A percentile compares a stretch with the other conserved stretches of the same genome.
These are phyloP conservation scores for Argyresthia goedartella DNA, from an alignment of 2,888 invertebrate genomes.

Conservation along the genomic window DNA sequence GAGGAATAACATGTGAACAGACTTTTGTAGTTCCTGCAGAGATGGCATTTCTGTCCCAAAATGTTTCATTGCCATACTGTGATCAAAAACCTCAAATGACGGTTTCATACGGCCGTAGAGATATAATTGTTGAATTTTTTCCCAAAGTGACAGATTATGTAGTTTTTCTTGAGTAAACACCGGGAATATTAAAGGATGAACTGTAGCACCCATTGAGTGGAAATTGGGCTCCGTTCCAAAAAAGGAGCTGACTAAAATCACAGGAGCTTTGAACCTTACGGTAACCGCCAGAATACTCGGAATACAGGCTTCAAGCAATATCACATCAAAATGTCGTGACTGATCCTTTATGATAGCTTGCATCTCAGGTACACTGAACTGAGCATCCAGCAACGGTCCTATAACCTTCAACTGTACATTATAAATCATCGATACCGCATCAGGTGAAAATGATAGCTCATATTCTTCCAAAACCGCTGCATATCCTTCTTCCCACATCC, in stretches of 20 bases:
- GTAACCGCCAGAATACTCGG: neutral
- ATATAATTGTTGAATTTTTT: neutral
- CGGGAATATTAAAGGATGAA: constrained; percentile 1
- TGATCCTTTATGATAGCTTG: neutral
- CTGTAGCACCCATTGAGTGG: neutral
- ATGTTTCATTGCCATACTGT: neutral
- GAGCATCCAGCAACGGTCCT: neutral
- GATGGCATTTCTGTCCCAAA: neutral
- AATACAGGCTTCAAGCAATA: neutral
- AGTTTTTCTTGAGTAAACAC: neutral
- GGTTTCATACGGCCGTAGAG: neutral
- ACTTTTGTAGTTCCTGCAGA: neutral
- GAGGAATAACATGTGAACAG: constrained; percentile 4
- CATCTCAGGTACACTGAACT: constrained; percentile 2
- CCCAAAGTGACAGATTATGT: neutral
- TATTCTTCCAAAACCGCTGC: neutral
- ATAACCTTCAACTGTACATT: no score
- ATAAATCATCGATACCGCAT: no score
- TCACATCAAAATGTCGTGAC: constrained; percentile 1
- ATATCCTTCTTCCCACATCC: neutral
- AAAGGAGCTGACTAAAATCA: constrained; percentile 3
- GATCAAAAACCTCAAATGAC: neutral
- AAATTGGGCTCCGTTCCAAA: neutral
- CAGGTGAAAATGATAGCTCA: neutral
- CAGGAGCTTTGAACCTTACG: constrained; percentile 1